Conservation (phyloP, 2,888 invertebrate genomes). For the Rotaria sp. region DNA sequence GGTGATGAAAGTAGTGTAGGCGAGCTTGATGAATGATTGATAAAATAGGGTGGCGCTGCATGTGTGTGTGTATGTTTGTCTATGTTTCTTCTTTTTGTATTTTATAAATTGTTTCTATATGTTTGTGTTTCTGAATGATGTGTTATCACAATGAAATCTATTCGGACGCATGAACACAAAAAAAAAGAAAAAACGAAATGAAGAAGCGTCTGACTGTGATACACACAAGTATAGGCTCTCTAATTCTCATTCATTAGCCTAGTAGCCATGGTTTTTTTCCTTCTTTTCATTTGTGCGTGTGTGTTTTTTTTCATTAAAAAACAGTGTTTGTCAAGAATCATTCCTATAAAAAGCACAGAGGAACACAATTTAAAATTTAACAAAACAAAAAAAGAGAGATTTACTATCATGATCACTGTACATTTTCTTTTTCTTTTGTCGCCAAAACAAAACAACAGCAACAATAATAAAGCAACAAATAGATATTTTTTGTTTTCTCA, state of each 20-base stretch:
- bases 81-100: not conserved
- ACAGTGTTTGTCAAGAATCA: slow-evolving; percentile 10
- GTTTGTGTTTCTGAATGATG: not conserved
- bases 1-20: slow-evolving; percentile 12
- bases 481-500: not conserved
- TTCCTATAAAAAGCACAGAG: not conserved
- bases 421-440: not conserved
- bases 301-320: not conserved
- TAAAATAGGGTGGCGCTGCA: not conserved
- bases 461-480: not conserved
- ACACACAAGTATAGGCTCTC: slow-evolving; percentile 13
- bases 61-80: not conserved
- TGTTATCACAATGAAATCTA: not conserved
- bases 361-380: not conserved
- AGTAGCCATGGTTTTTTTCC: not conserved
- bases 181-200: not conserved
- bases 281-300: not conserved
- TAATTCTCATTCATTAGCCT: not conserved
- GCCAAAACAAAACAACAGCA: not conserved
- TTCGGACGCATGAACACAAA: not conserved
- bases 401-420: not conserved
- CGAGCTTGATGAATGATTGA: slow-evolving; percentile 22
- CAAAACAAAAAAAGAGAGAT: not conserved
- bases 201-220: slow-evolving; percentile 22
- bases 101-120: not conserved